These are phyloP conservation scores for Malacoraja senta DNA, from an alignment of 2,797 vertebrate species.

Conservation along the genomic window DNA sequence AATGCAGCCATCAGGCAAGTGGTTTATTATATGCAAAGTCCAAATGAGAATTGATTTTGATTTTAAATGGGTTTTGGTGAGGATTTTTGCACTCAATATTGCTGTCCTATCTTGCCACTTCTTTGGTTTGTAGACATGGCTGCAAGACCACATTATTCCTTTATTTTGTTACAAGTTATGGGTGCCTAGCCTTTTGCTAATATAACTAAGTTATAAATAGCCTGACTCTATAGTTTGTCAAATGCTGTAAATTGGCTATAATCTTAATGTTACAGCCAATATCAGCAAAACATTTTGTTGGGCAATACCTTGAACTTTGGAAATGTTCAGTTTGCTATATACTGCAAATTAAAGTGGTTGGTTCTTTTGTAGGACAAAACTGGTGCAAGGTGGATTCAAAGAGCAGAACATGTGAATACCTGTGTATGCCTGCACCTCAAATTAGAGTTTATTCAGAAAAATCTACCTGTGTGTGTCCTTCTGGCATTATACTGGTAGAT, in stretches of 20 bases:
- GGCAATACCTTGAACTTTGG: neutral
- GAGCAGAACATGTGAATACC: conserved; percentile 83
- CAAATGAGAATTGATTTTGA: too few relatives aligned
- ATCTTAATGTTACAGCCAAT: neutral
- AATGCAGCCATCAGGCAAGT: conserved; percentile 13
- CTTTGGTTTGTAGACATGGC: neutral
- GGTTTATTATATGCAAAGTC: neutral
- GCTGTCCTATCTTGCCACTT: neutral
- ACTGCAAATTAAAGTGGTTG: neutral
- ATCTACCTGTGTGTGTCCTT: conserved; percentile 81
- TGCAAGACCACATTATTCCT: neutral
- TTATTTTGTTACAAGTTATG: neutral
- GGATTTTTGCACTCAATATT: neutral
- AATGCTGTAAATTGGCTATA: neutral
- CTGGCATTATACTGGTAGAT: conserved; percentile 66
- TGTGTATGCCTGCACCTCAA: conserved; percentile 89
- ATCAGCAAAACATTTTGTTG: neutral
- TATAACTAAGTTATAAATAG: neutral
- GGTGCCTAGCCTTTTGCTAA: neutral
- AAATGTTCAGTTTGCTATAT: neutral
- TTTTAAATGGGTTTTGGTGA: too few relatives aligned
- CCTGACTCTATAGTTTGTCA: neutral
- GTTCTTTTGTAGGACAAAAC: conserved; percentile 70
- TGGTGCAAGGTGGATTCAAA: conserved; percentile 77
- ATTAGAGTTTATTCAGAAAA: conserved; percentile 89